Evolutionary conservation across 2,888 invertebrate species (phyloP).

Genomic region (Catocala nupta): DNA sequence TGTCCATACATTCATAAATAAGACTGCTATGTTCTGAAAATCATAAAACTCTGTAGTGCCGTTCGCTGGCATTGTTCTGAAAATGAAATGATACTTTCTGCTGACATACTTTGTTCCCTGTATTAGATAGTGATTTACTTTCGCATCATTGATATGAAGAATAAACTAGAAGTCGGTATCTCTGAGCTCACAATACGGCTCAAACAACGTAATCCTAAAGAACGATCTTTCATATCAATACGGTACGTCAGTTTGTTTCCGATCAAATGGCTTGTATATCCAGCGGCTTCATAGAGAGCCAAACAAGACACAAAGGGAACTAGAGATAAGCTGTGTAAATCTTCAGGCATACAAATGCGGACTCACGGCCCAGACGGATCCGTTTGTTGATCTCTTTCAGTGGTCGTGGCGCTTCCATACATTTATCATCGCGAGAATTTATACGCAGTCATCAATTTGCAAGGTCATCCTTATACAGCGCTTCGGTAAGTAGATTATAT

Average conservation of each 20-base stretch:
- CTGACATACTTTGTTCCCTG: constrained; percentile 25
- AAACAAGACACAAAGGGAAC: constrained; percentile 67
- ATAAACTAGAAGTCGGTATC: constrained; percentile 35
- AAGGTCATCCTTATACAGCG: constrained; percentile 26
- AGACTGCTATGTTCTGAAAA: neutral
- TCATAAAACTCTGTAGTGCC: too few relatives aligned
- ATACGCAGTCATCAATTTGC: constrained; percentile 48
- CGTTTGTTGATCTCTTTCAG: constrained; percentile 59
- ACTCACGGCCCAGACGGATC: constrained; percentile 54
- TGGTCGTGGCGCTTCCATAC: constrained; percentile 38
- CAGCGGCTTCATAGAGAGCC: constrained; percentile 55
- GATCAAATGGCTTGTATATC: constrained; percentile 56
- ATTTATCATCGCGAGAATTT: constrained; percentile 54
- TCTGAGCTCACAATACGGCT: constrained; percentile 42
- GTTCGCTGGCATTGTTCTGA: too few relatives aligned
- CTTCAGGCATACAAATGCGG: constrained; percentile 68
- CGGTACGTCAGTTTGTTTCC: constrained; percentile 55
- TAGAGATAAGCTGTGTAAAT: constrained; percentile 69
- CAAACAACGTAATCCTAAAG: constrained; percentile 45
- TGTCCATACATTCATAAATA: neutral
- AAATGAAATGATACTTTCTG: constrained; percentile 19
- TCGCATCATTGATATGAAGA: constrained; percentile 39
- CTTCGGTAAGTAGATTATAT: neutral
- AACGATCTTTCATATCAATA: constrained; percentile 56
- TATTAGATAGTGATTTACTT: constrained; percentile 46